These are phyloP conservation scores for Hypsopygia costalis DNA, from an alignment of 2,888 invertebrate species.

Conservation along the genomic window DNA sequence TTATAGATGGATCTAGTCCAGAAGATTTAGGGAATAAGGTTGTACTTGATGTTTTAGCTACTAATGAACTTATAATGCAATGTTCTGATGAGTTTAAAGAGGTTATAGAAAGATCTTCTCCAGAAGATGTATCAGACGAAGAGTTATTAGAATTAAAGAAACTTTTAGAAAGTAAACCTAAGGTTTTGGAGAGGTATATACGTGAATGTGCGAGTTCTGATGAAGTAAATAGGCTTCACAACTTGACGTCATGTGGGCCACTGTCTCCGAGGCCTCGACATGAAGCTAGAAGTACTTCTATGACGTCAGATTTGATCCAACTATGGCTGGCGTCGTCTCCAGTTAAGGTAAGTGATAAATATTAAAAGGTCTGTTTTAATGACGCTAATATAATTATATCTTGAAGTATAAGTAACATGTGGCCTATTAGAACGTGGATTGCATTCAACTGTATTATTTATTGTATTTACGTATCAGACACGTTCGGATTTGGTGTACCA, in stretches of 20 bases:
- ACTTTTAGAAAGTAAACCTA: slow-evolving; percentile 79
- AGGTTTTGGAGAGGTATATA: slow-evolving; percentile 87
- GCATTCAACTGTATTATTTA: background rate
- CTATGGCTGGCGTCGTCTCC: slow-evolving; percentile 91
- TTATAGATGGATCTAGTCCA: slow-evolving; percentile 50
- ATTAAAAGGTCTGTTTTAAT: slow-evolving; percentile 8
- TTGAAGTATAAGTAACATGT: slow-evolving; percentile 2
- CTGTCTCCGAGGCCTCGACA: slow-evolving; percentile 67
- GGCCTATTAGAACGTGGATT: slow-evolving; percentile 7
- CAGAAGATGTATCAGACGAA: slow-evolving; percentile 64
- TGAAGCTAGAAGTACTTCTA: slow-evolving; percentile 84
- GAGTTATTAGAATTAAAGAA: slow-evolving; percentile 61
- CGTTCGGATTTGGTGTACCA: too few species aligned
- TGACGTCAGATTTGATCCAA: slow-evolving; percentile 92
- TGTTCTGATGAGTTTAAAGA: slow-evolving; percentile 61
- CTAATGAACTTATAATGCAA: slow-evolving; percentile 55
- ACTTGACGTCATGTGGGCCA: slow-evolving; percentile 75
- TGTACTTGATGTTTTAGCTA: slow-evolving; percentile 56
- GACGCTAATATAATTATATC: slow-evolving; percentile 1
- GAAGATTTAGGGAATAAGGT: slow-evolving; percentile 64
- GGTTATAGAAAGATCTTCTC: slow-evolving; percentile 60
- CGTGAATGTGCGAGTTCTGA: slow-evolving; percentile 87
- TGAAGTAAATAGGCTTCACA: slow-evolving; percentile 81
- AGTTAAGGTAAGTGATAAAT: slow-evolving; percentile 79
- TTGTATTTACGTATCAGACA: background rate